These are phyloP conservation scores for Hippopotamus amphibius DNA, from an alignment of 2,113 vertebrate genomes.

Conservation along the genomic window DNA sequence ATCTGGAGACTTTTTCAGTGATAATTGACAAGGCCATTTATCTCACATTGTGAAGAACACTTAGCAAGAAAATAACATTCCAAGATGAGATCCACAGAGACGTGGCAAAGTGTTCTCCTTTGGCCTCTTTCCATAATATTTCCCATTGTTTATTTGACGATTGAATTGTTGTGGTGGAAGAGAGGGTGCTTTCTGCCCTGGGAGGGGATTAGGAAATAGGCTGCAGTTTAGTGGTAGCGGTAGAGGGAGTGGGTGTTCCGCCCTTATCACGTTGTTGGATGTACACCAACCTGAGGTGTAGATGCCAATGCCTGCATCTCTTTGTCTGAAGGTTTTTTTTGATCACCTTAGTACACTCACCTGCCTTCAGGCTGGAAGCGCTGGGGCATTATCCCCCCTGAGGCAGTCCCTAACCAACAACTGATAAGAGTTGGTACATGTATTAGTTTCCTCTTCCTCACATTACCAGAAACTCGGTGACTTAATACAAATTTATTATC, in stretches of 20 bases:
- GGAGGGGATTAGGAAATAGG: not conserved
- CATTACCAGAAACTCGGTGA: not conserved
- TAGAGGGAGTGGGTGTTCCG: not conserved
- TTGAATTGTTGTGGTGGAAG: not conserved
- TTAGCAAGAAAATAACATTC: not conserved
- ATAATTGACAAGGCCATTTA: not conserved
- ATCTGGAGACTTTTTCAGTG: not conserved
- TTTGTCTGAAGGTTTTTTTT: not conserved
- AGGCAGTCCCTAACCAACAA: not conserved
- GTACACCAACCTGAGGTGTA: not conserved
- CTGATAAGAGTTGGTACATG: not conserved
- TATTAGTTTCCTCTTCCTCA: not conserved
- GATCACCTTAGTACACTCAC: not conserved
- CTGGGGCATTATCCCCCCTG: not conserved
- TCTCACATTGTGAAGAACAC: not conserved
- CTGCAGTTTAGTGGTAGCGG: not conserved
- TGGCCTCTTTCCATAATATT: not conserved
- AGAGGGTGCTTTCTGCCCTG: not conserved
- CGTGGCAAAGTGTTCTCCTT: not conserved
- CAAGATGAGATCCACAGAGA: not conserved
- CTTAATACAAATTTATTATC: not conserved
- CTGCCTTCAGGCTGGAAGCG: not conserved
- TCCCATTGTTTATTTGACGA: not conserved
- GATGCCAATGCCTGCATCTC: not conserved
- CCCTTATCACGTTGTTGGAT: not conserved